Evolutionary conservation across 2,888 invertebrate species (phyloP).

Genomic region (Stenodema calcarata): DNA sequence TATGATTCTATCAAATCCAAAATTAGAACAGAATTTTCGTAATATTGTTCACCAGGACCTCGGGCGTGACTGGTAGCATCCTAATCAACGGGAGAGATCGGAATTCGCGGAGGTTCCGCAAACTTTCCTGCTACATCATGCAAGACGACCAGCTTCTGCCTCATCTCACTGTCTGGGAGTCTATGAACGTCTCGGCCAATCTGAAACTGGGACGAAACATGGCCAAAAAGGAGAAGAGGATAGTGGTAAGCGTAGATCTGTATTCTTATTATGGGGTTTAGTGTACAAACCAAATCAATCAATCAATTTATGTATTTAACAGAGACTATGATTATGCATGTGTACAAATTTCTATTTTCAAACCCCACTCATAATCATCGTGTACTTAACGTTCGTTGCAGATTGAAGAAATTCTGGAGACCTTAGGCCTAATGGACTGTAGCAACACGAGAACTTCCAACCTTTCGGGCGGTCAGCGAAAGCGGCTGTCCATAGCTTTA

Average conservation of each 20-base stretch:
- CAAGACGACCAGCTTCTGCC: conserved; percentile 90
- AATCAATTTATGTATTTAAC: no score
- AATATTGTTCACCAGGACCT: conserved; percentile 69
- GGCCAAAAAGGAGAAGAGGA: conserved; percentile 59
- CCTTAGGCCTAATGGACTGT: conserved; percentile 73
- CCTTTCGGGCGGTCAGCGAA: conserved; percentile 80
- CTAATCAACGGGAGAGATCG: conserved; percentile 87
- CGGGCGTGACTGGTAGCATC: conserved; percentile 83
- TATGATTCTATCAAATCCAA: no score
- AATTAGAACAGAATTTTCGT: neutral
- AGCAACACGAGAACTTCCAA: conserved; percentile 70
- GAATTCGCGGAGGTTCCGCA: conserved; percentile 85
- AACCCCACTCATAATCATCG: neutral
- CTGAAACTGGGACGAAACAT: conserved; percentile 73
- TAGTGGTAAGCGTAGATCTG: conserved; percentile 53
- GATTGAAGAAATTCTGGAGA: conserved; percentile 77
- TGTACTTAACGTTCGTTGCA: conserved; percentile 59
- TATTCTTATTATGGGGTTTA: no score
- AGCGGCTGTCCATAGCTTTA: conserved; percentile 76
- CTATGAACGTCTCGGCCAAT: conserved; percentile 93
- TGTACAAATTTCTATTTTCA: no score
- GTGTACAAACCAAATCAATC: no score
- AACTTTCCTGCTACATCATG: conserved; percentile 96
- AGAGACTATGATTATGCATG: no score
- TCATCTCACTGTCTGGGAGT: conserved; percentile 88